These are phyloP conservation scores for Gyrodactylus salaris DNA, from an alignment of 1,140 invertebrate genomes.

Conservation along the genomic window DNA sequence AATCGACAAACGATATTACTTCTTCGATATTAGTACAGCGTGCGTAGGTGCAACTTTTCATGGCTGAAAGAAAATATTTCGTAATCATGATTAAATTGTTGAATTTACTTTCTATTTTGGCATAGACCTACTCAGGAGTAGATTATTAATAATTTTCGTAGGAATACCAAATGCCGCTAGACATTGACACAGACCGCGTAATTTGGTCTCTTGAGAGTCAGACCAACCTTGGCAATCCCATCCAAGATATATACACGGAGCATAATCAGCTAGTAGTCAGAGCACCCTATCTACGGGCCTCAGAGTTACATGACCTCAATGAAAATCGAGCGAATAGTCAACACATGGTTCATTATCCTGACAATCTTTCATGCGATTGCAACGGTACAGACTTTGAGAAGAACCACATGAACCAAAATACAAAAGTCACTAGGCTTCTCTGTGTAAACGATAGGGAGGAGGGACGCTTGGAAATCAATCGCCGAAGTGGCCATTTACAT, in stretches of 20 bases:
- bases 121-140: too few relatives aligned
- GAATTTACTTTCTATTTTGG: too few relatives aligned
- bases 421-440: not conserved
- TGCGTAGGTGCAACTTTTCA: too few relatives aligned
- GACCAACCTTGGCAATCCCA: not conserved
- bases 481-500: not conserved
- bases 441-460: not conserved
- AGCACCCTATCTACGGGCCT: not conserved
- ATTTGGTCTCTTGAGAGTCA: not conserved
- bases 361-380: not conserved
- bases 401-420: not conserved
- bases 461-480: not conserved
- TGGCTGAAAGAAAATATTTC: too few relatives aligned
- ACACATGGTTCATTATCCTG: not conserved
- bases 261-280: not conserved
- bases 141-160: not conserved
- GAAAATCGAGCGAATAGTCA: not conserved
- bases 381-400: not conserved
- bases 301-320: not conserved
- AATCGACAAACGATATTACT: too few relatives aligned
- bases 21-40: too few relatives aligned
- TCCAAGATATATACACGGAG: not conserved
- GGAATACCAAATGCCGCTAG: not conserved
- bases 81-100: too few relatives aligned
- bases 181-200: not conserved